Base-by-base conservation (phyloP, 2,113 vertebrate species). In the Puffinus mauretanicus region DNA sequence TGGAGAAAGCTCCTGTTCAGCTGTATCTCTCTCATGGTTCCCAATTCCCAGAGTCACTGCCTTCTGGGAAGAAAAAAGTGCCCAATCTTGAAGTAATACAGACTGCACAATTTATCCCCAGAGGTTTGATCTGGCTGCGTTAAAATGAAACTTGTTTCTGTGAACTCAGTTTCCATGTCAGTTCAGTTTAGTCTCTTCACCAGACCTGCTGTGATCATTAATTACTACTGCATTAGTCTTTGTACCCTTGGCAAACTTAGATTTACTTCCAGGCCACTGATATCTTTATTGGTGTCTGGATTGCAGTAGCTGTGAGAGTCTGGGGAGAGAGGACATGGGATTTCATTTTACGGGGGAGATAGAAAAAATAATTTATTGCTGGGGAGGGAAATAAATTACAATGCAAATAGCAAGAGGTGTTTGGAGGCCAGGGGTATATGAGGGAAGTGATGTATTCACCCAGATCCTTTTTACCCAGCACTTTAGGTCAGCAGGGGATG, bases 81-180 rank as follows among this genome's bases (percentile, higher is more conserved):
- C 61, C 52, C 13, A 27, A 19, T 81, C 80, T 82, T 91, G 86
- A 84, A 81, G 51, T 78, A 76, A 79, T 81, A 54, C 13, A 49
- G 42, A 38, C 67, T 40, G 36, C n/a, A 78, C 58, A 69, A 38
- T 85, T 95, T 70, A 71, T 79, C 42, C 65, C 75, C 27, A 24
- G 54, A 80, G 62, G 46, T 85, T 85, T 96, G 52, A 46, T 89
- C 57, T 66, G 52, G 7, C 78, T 94, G 18, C 12, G 13, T 79
- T 92, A 90, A 82, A 91, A 85, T 54, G 42, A 95, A 88, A 80
- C 84, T 77, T 91, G 24, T 79, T 94, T 93, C 83, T 91, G 8
- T 73, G n/a, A 86, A 73, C 62, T 77, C 46, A 5, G 29, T 82
- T 97, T 87, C 81, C 5, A 0, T 1, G 15, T 89, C 86, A 87